Percentiles rank a stretch among this genome's conserved stretches.
These are phyloP conservation scores for Tethya wilhelma DNA, from an alignment of 37 sponge, comb jelly and placozoan genomes.

Conservation along the genomic window DNA sequence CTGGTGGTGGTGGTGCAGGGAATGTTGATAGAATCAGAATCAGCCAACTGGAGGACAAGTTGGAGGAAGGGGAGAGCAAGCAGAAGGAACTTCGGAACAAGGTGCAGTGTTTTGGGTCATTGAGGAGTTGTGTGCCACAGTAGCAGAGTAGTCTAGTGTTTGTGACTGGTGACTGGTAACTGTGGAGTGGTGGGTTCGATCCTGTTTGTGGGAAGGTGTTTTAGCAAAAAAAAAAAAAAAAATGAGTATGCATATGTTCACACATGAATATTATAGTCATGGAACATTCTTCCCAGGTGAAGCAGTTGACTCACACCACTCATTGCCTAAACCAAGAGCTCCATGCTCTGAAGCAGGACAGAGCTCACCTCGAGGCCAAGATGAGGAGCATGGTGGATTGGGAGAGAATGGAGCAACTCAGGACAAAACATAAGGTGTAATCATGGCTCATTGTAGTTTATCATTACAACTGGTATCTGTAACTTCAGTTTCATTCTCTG, in stretches of 20 bases:
- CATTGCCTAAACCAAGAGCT: conserved; percentile 21
- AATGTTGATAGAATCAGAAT: too few relatives aligned
- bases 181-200: neutral
- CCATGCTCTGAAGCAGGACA: conserved; percentile 12
- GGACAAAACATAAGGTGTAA: conserved; percentile 16
- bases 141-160: neutral
- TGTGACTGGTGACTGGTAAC: neutral
- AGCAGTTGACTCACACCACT: conserved; percentile 41
- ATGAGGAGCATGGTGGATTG: conserved; percentile 4
- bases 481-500: too few relatives aligned
- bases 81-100: neutral
- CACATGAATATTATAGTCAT: neutral
- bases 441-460: neutral
- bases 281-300: conserved; percentile 21
- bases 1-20: too few relatives aligned
- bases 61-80: conserved; percentile 1
- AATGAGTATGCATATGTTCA: too few relatives aligned
- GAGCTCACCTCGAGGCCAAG: neutral
- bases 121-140: too few relatives aligned
- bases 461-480: too few relatives aligned
- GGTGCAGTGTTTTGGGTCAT: too few relatives aligned
- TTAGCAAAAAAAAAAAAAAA: too few relatives aligned
- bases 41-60: conserved; percentile 3
- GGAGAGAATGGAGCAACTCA: conserved; percentile 19
- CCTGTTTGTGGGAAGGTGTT: too few relatives aligned